phyloP scores from a whole-genome alignment of 2,888 invertebrate species.

The Bhutanitis thaidina region DNA sequence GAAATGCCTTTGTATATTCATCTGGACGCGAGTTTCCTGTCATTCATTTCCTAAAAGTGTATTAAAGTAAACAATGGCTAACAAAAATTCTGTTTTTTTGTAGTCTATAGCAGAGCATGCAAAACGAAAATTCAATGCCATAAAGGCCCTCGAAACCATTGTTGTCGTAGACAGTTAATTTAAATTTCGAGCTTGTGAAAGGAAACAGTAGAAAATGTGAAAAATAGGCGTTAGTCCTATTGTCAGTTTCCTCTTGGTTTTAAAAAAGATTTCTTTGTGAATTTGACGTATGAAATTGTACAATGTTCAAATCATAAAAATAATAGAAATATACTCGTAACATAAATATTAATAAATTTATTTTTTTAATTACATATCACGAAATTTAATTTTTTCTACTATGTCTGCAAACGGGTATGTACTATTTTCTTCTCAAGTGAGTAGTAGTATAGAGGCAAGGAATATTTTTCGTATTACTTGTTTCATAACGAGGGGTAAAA shows the following conservation, averaged over 20 bases:
- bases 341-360: too few relatives aligned
- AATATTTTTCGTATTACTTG: too few relatives aligned
- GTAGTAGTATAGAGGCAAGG: too few relatives aligned
- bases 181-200: constrained; percentile 74
- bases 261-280: neutral
- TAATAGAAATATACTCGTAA: too few relatives aligned
- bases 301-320: neutral
- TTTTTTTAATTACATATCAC: too few relatives aligned
- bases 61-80: constrained; percentile 9
- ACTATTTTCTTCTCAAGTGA: too few relatives aligned
- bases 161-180: constrained; percentile 78
- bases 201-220: constrained; percentile 77
- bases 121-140: constrained; percentile 18
- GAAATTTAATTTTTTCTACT: too few relatives aligned
- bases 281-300: neutral
- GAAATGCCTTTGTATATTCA: too few relatives aligned
- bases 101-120: constrained; percentile 1
- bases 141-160: constrained; percentile 40
- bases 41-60: constrained; percentile 10
- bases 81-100: constrained; percentile 14
- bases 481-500: too few relatives aligned
- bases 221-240: constrained; percentile 55
- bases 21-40: neutral
- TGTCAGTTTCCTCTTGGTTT: constrained; percentile 60
- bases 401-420: too few relatives aligned